Evolutionary conservation across 1,140 invertebrate species (phyloP).

Genomic region (Popillia japonica): DNA sequence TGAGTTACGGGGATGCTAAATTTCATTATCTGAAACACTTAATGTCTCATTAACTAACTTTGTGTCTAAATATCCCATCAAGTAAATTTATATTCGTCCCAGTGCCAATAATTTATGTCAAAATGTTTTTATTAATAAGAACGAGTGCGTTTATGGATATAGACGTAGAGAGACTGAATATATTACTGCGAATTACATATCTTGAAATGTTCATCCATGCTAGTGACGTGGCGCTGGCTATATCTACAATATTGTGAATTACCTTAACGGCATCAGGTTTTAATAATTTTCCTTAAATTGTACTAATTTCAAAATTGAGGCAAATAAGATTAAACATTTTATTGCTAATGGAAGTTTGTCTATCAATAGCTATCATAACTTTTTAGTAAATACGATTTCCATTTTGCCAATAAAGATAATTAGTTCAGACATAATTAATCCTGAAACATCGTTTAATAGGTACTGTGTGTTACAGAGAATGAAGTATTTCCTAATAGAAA

Average conservation of each 20-base stretch:
- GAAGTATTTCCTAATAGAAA: background rate
- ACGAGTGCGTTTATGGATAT: background rate
- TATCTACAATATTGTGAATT: too few relatives aligned
- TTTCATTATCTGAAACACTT: constrained; percentile 1
- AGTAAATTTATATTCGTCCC: background rate
- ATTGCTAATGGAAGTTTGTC: too few relatives aligned
- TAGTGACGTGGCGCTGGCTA: too few relatives aligned
- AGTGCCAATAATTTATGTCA: background rate
- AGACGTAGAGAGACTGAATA: background rate
- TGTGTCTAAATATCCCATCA: background rate
- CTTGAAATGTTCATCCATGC: too few relatives aligned
- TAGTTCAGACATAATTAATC: background rate
- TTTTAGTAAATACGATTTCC: background rate
- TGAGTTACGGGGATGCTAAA: background rate
- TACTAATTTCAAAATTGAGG: too few relatives aligned
- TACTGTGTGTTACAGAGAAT: background rate
- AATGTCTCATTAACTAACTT: constrained; percentile 14
- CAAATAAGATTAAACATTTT: too few relatives aligned
- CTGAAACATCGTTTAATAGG: background rate
- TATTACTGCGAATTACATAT: too few relatives aligned
- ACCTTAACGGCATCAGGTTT: too few relatives aligned
- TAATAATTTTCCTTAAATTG: too few relatives aligned
- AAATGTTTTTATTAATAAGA: background rate
- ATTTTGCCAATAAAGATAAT: background rate
- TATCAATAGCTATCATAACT: too few relatives aligned